A percentile compares a stretch with the other conserved stretches of the same genome.
These are phyloP conservation scores for Linnaemya tessellans DNA, from an alignment of 2,888 invertebrate genomes.

Conservation along the genomic window DNA sequence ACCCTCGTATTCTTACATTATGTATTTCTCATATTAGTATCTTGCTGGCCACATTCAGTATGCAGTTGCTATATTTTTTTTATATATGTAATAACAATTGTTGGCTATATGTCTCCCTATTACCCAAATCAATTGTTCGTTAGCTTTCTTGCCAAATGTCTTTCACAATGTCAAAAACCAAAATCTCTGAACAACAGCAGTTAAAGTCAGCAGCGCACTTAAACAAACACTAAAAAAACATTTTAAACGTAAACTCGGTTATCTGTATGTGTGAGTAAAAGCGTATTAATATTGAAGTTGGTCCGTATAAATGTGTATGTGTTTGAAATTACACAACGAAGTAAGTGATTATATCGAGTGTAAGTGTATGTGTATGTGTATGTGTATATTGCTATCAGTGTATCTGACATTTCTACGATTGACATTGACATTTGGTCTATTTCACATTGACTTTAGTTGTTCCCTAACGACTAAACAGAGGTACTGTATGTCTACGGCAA, in stretches of 20 bases:
- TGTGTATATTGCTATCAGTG: constrained; percentile 30
- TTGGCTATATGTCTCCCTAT: not conserved
- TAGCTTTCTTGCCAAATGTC: constrained; percentile 57
- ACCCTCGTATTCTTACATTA: no score
- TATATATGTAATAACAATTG: not conserved
- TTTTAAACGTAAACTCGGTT: constrained; percentile 61
- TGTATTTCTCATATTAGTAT: not conserved
- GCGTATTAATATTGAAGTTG: constrained; percentile 18
- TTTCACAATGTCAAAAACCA: constrained; percentile 68
- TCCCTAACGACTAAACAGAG: constrained; percentile 63
- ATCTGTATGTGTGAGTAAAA: constrained; percentile 42
- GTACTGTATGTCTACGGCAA: constrained; percentile 23
- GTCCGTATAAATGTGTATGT: not conserved
- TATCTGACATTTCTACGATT: constrained; percentile 71
- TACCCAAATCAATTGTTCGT: constrained; percentile 63
- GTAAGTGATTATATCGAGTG: not conserved
- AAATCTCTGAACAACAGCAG: constrained; percentile 54
- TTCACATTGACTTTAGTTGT: constrained; percentile 72
- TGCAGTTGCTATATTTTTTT: not conserved
- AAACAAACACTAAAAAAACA: constrained; percentile 18
- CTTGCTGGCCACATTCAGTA: not conserved
- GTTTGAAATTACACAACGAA: not conserved
- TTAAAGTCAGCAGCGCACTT: constrained; percentile 28
- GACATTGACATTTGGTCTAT: constrained; percentile 74
- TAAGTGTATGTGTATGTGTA: not conserved